Evolutionary conservation across 2,113 vertebrate genomes (phyloP).

Genomic region (Psilopogon haemacephalus): DNA sequence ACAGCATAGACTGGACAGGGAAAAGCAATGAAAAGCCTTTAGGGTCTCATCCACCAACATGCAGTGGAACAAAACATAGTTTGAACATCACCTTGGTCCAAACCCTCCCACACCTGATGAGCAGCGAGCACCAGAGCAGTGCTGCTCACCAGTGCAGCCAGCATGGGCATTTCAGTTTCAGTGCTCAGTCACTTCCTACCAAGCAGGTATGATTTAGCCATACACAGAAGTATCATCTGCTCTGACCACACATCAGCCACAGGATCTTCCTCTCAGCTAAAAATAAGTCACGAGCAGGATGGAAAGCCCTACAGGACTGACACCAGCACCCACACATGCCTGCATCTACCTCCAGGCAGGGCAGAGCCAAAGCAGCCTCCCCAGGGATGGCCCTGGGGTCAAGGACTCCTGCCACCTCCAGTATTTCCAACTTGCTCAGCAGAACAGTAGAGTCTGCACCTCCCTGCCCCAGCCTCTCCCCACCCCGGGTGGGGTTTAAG

Average conservation of each 20-base stretch:
- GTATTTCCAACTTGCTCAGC: not conserved
- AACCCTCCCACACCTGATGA: not conserved
- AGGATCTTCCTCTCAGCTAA: not conserved
- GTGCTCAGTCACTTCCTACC: not conserved
- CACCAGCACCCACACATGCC: fast-evolving
- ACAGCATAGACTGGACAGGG: not conserved
- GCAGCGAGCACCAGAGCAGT: not conserved
- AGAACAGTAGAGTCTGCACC: not conserved
- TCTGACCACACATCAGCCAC: not conserved
- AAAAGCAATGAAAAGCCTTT: not conserved
- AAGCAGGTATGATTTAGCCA: not conserved
- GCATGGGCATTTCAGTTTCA: not conserved
- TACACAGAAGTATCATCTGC: not conserved
- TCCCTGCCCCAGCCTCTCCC: too few species aligned
- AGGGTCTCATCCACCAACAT: not conserved
- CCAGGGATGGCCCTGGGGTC: not conserved
- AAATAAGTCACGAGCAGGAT: not conserved
- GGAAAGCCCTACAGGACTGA: not conserved
- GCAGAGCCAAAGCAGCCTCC: not conserved
- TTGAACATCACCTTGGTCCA: not conserved
- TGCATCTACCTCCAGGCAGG: not conserved
- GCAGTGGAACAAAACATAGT: not conserved
- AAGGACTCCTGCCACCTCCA: fast-evolving
- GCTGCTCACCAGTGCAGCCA: not conserved
- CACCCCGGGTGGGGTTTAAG: too few species aligned